These are phyloP conservation scores for Pelusios castaneus DNA, from an alignment of 2,113 vertebrate species.

Conservation along the genomic window DNA sequence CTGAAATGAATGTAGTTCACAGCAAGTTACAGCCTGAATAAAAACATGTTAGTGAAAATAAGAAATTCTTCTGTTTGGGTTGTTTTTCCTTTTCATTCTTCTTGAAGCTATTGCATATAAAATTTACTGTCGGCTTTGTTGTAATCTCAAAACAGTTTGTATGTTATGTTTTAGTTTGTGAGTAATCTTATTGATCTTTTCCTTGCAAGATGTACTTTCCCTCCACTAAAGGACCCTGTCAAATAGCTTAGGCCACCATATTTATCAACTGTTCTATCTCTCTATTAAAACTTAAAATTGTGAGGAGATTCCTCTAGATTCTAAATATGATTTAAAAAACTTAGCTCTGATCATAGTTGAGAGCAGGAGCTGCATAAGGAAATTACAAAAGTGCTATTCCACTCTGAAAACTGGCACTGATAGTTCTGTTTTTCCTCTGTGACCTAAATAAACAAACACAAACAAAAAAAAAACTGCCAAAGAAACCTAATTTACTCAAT, in stretches of 20 bases:
- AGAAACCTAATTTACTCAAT: accelerated
- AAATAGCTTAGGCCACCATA: background rate
- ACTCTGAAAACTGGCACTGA: background rate
- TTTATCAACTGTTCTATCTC: background rate
- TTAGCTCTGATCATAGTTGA: background rate
- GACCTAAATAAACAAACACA: background rate
- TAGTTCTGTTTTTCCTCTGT: background rate
- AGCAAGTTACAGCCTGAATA: background rate
- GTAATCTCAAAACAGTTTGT: background rate
- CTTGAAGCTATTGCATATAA: background rate
- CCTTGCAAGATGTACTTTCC: background rate
- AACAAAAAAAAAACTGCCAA: no score
- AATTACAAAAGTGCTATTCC: background rate
- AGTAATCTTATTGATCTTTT: background rate
- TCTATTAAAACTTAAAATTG: background rate
- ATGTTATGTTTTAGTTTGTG: background rate
- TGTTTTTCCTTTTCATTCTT: background rate
- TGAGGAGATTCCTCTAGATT: background rate
- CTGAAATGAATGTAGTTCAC: slow-evolving; percentile 8
- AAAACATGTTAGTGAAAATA: slow-evolving; percentile 13
- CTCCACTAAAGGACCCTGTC: background rate
- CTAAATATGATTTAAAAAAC: background rate
- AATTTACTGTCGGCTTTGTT: background rate
- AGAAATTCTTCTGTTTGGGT: background rate
- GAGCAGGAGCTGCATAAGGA: background rate